Evolutionary conservation across 2,888 invertebrate genomes (phyloP).

Genomic region (Eilema griseolum): DNA sequence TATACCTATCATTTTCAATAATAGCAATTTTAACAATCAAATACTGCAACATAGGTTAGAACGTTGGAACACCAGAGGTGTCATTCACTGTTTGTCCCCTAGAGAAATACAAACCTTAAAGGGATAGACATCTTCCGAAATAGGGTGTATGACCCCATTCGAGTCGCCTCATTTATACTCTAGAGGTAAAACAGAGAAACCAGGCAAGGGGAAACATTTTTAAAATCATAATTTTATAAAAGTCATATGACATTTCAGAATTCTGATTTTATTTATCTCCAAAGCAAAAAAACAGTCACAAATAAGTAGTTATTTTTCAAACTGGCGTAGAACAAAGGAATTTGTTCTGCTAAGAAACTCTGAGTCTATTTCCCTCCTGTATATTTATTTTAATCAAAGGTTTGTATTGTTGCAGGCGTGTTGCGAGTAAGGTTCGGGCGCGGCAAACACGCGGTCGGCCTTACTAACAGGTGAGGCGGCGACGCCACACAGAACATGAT

Average conservation of each 20-base stretch:
- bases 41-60: background rate
- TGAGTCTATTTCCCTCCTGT: conserved; percentile 20
- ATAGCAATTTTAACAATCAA: too few relatives aligned
- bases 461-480: conserved; percentile 86
- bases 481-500: conserved; percentile 85
- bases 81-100: background rate
- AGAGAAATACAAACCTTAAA: background rate
- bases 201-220: background rate
- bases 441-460: conserved; percentile 82
- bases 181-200: too few relatives aligned
- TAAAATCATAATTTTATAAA: background rate
- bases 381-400: conserved; percentile 30
- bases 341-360: conserved; percentile 16
- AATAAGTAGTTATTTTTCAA: conserved; percentile 13
- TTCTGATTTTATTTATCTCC: background rate
- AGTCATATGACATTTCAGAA: background rate
- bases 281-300: conserved; percentile 6
- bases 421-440: conserved; percentile 81
- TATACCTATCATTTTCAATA: too few relatives aligned
- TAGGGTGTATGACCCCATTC: background rate
- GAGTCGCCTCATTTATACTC: background rate
- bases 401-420: conserved; percentile 73
- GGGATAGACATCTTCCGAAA: background rate
- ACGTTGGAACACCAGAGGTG: background rate
- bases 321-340: conserved; percentile 22